A percentile compares a stretch with the other conserved stretches of the same genome.
Conservation (phyloP, 2,888 invertebrate genomes). For the Scotopteryx bipunctaria region DNA sequence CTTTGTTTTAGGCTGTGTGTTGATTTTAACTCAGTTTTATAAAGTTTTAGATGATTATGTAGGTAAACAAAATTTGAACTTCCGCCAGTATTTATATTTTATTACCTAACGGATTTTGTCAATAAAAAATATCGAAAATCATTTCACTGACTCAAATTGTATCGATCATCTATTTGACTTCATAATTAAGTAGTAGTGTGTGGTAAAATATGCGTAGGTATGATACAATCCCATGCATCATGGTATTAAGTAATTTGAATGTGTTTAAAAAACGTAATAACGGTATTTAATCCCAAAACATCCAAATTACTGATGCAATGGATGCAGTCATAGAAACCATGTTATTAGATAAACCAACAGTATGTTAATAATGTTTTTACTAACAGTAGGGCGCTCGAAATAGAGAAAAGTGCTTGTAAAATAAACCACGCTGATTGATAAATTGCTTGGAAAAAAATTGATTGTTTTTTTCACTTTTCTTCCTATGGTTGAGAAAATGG, state of each 20-base stretch:
- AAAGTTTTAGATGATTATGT: too few relatives aligned
- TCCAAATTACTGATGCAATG: conserved; percentile 35
- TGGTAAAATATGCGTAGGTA: background rate
- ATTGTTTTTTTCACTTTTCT: conserved; percentile 1
- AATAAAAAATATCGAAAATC: too few relatives aligned
- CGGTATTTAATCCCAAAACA: conserved; percentile 27
- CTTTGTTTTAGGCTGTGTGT: too few relatives aligned
- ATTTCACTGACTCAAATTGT: too few relatives aligned
- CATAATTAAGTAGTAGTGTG: too few relatives aligned
- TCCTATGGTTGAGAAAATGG: background rate
- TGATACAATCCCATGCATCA: conserved; percentile 11
- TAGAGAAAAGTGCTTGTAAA: background rate
- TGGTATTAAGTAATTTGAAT: conserved; percentile 30
- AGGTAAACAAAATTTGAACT: too few relatives aligned
- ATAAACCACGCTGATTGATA: background rate
- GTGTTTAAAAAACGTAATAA: conserved; percentile 31
- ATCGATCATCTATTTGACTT: too few relatives aligned
- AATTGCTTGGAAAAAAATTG: background rate
- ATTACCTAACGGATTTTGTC: too few relatives aligned
- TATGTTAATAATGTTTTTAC: conserved; percentile 33
- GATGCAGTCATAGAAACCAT: conserved; percentile 29
- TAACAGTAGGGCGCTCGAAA: background rate
- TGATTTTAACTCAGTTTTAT: too few relatives aligned
- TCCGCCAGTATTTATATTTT: too few relatives aligned
- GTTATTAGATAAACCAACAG: conserved; percentile 37